Base-by-base conservation (phyloP, 2,888 invertebrate species). In the Megalurothrips usitatus region DNA sequence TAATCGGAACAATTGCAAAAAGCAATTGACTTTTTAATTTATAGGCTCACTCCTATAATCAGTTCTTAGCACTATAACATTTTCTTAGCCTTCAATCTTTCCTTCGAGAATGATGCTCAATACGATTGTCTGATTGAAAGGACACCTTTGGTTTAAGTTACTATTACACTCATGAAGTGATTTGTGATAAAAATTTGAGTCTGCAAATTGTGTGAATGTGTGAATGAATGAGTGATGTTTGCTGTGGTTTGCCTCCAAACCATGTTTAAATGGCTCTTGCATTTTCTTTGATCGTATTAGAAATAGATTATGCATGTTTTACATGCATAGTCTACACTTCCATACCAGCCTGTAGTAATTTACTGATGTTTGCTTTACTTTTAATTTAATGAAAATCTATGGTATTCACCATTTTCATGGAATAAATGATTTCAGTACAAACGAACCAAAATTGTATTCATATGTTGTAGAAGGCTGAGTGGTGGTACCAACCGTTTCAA, bases 131-230 rank as follows among this genome's bases (percentile, higher is more conserved):
- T 43, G 34, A 43, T 43, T 43, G n/a, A 58, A 49, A 58, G 58
- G 58, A 19, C 68, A 26, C 11, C 26, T 12, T 26, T 8, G 26
- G 68, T 26, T 12, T 26, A 75, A 75, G 12, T 23, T 23, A 26
- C 26, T 23, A 26, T 23, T 8, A 8, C 23, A 75, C 68, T 75
- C 11, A 75, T 12, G 58, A 75, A 23, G 68, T 75, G 68, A 75
- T 75, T 75, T 75, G 68, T 75, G 68, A 75, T 75, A 26, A 75
- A 58, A 75, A 11, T 75, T 75, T 23, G 68, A 75, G 68, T 75
- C 68, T 75, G 68, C 68, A 75, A 26, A 75, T 68, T 75, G 68
- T 75, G 68, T 75, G 68, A 75, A 26, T 75, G 68, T 26, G 68
- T 75, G 68, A 75, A 26, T 75, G 68, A 75, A 26, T 75, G 68